Evolutionary conservation across 2,888 invertebrate genomes (phyloP), one percentile per base, ranked within the genome.

Genomic region (Beris morrisii): DNA sequence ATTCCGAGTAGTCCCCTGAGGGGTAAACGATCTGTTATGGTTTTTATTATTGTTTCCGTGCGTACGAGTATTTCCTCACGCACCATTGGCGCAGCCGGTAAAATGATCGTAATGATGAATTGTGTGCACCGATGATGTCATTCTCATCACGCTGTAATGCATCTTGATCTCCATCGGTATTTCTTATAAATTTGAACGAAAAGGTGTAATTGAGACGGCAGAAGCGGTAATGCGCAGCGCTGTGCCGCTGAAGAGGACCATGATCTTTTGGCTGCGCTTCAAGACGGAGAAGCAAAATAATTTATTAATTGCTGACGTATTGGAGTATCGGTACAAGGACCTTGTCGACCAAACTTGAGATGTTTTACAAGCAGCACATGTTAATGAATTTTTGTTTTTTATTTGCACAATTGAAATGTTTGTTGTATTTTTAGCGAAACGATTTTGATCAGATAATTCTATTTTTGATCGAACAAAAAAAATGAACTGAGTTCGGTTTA

Each of bases 261-360:
- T 48, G 48, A 48, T 38, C 48, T 48, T 48, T 48, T 48, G 48
- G 48, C 48, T 12, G 13, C 15, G 5, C 9, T 48, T 48, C 48
- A 48, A 48, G 12, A 38, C 9, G 38, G 38, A 9, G 38, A 38
- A 48, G 4, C 7, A 48, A 6, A 15, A 5, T n/a, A 48, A 48
- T 13, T 48, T 48, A 48, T 48, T 59, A 48, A 12, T 45, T 31
- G 28, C 15, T 48, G 59, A 48, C 28, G 48, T 48, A 15, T 48
- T 48, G 48, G 11, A 48, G 48, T 30, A 50, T 43, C 52, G 32
- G 61, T 52, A 61, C 61, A 38, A 61, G 61, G 61, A 61, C 61
- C 61, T 61, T 61, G 61, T 61, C 15, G 31, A 59, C 31, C 43
- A 59, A 31, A 22, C 46, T 59, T 45, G 48, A 48, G 31, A 22